A percentile compares a stretch with the other conserved stretches of the same genome.
Conservation (phyloP, 2,797 vertebrate genomes). For the Calcarius lapponicus region DNA sequence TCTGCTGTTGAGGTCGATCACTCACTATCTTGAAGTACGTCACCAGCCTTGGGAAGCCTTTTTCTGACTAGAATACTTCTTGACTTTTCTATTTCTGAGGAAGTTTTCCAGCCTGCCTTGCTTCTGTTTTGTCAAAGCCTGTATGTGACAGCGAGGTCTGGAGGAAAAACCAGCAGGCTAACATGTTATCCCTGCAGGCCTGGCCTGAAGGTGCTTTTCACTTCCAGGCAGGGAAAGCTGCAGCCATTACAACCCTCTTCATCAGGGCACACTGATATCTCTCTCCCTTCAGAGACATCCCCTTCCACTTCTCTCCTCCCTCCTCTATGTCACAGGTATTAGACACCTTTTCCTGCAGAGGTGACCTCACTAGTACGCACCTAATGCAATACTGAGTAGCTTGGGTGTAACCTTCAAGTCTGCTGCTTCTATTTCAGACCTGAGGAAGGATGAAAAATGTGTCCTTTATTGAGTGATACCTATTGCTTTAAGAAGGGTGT, state of each 20-base stretch:
- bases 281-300: background rate
- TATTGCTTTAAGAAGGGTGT: background rate
- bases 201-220: background rate
- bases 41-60: slow-evolving; percentile 36
- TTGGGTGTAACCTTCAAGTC: background rate
- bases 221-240: background rate
- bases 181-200: background rate
- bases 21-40: slow-evolving; percentile 44
- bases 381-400: background rate
- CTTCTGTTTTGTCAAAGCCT: background rate
- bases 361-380: background rate
- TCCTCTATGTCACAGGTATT: background rate
- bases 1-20: slow-evolving; percentile 13
- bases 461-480: background rate
- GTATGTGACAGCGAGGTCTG: background rate
- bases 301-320: background rate
- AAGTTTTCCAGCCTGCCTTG: slow-evolving; percentile 8
- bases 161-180: background rate
- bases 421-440: background rate
- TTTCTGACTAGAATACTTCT: slow-evolving; percentile 24
- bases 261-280: background rate
- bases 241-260: background rate
- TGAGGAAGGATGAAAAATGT: background rate
- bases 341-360: background rate
- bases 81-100: slow-evolving; percentile 42